Conservation (phyloP, 2,888 invertebrate species). For the Pristionchus maxplancki region DNA sequence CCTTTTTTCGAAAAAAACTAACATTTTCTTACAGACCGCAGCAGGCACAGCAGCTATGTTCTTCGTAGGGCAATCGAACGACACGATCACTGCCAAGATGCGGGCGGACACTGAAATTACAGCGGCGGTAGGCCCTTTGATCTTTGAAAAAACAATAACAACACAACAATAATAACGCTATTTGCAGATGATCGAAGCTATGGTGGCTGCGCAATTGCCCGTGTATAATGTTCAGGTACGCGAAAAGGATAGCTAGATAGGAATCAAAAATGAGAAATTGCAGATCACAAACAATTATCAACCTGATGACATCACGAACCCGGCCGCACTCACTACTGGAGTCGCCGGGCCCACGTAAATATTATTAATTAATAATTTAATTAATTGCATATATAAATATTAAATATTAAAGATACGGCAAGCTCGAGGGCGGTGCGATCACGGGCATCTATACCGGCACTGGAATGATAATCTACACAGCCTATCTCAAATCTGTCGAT, state of each 20-base stretch:
- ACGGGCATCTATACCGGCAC: conserved; percentile 53
- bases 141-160: no score
- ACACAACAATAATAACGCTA: background rate
- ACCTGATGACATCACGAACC: background rate
- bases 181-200: conserved; percentile 64
- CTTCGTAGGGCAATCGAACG: conserved; percentile 67
- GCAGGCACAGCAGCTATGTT: conserved; percentile 48
- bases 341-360: background rate
- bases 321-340: background rate
- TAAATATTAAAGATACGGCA: conserved; percentile 58
- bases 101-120: conserved; percentile 61
- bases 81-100: conserved; percentile 60
- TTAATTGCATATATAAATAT: background rate
- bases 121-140: conserved; percentile 58
- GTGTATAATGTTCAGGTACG: conserved; percentile 38
- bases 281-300: conserved; percentile 39
- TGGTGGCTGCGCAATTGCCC: conserved; percentile 61
- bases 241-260: no score
- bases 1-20: no score
- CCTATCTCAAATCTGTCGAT: background rate
- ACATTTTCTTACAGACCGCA: no score
- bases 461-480: background rate
- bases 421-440: conserved; percentile 66
- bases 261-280: background rate
- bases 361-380: background rate